phyloP scores from a whole-genome alignment of 2,888 invertebrate species.

The Lymantria dispar region DNA sequence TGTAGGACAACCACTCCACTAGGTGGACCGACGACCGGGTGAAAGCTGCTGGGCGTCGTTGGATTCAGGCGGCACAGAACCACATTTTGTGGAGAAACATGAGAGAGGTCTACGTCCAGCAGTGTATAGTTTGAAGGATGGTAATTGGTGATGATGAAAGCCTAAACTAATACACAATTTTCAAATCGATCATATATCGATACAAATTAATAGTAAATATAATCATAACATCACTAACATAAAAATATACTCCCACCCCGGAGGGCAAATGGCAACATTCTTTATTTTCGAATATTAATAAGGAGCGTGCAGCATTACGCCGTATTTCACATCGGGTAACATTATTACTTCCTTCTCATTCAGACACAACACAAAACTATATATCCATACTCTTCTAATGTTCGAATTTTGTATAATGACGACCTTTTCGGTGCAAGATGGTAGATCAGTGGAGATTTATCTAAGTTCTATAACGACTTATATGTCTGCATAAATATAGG shows the following conservation, averaged over 20 bases:
- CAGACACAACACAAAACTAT: constrained; percentile 28
- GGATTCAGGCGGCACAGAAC: too few relatives aligned
- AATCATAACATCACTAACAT: constrained; percentile 40
- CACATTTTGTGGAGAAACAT: too few relatives aligned
- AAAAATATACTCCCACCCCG: constrained; percentile 64
- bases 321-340: constrained; percentile 75
- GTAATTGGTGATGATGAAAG: too few relatives aligned
- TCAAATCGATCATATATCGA: too few relatives aligned
- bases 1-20: too few relatives aligned
- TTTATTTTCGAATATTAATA: constrained; percentile 80
- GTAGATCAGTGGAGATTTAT: constrained; percentile 47
- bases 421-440: constrained; percentile 43
- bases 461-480: constrained; percentile 37
- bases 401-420: constrained; percentile 41
- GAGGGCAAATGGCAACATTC: constrained; percentile 73
- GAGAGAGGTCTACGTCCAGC: too few relatives aligned
- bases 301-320: constrained; percentile 76
- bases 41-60: too few relatives aligned
- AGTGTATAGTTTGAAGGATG: too few relatives aligned
- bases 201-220: neutral
- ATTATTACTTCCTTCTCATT: constrained; percentile 49
- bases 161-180: too few relatives aligned
- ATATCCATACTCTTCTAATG: constrained; percentile 46
- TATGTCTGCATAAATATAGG: constrained; percentile 17
- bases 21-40: too few relatives aligned